phyloP scores from a whole-genome alignment of 2,113 vertebrate species.

The Psilopsiagon aymara region DNA sequence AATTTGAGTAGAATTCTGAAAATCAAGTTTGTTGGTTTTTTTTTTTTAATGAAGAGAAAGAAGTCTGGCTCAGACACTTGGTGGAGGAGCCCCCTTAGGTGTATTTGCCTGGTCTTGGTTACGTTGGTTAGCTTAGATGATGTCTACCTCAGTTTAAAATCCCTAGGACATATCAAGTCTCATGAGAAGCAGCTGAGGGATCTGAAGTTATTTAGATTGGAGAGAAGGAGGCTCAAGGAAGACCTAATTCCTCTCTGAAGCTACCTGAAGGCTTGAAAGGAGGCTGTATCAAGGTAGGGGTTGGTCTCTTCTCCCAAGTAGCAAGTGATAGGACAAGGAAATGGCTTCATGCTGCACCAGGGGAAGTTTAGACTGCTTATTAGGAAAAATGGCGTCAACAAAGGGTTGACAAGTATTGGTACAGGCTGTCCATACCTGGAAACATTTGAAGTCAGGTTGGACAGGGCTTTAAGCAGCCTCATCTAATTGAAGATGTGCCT shows the following conservation, averaged over 20 bases:
- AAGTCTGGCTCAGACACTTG: background rate
- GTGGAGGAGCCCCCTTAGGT: background rate
- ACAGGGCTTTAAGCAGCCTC: background rate
- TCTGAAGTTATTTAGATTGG: background rate
- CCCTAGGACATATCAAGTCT: background rate
- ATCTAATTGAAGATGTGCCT: background rate
- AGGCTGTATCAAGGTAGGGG: rapidly evolving
- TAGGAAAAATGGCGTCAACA: background rate
- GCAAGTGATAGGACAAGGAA: background rate
- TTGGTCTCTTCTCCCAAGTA: rapidly evolving
- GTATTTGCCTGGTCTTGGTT: background rate
- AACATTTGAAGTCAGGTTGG: background rate
- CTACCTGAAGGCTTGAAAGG: background rate
- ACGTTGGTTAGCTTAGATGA: background rate
- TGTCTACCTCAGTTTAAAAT: background rate
- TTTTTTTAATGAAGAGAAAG: background rate
- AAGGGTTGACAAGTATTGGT: rapidly evolving
- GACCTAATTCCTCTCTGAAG: background rate
- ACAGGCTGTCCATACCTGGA: background rate
- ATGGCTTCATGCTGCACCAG: background rate
- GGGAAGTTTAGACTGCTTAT: background rate
- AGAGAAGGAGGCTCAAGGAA: background rate
- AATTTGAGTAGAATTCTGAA: background rate
- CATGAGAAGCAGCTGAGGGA: background rate
- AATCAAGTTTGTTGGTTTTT: background rate